Base-by-base conservation (phyloP, 2,113 vertebrate species). In the Propithecus coquereli region DNA sequence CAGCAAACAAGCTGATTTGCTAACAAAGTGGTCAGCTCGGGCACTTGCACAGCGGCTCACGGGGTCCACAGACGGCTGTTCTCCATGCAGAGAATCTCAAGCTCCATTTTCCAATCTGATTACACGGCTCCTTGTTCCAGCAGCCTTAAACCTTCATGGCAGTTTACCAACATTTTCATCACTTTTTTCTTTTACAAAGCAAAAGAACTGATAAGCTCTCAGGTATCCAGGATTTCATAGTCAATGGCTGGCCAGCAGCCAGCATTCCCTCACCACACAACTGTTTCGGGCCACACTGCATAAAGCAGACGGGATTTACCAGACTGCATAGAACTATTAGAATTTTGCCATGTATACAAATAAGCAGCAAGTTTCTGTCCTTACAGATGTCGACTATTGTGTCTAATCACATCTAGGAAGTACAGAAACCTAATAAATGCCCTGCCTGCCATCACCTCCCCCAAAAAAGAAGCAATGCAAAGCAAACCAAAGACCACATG, bases 181-280 rank as follows among this genome's bases (percentile, higher is more conserved):
- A 98, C 98, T 98, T 99, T 97, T 98, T 98, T 98, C 98, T 98
- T 98, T 98, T 98, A 99, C 98, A 99, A 99, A 99, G 99, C 99
- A 98, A 98, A 98, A 98, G 98, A 98, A 99, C 99, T 98, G 99
- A 99, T 99, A 99, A 99, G 99, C 99, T 99, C 99, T 99, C 99
- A 99, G 99, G 98, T 99, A 99, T 98, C 98, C 97, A 95, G 98
- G 99, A 99, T 99, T 99, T 99, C 98, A 98, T 97, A 99, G 99
- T 99, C 98, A 98, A 98, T 98, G 98, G 98, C 98, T 99, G 99
- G 99, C 99, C 98, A 94, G 45, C 89, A 91, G 99, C 99, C 99
- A 99, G 98, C 98, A 74, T 98, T 98, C 98, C 98, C 98, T 99
- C 98, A 96, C 98, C 98, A 98, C 97, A 98, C 96, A 98, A 98